A percentile compares a stretch with the other conserved stretches of the same genome.
phyloP scores from a whole-genome alignment of 2,888 invertebrate genomes.

The Latrodectus hesperus region DNA sequence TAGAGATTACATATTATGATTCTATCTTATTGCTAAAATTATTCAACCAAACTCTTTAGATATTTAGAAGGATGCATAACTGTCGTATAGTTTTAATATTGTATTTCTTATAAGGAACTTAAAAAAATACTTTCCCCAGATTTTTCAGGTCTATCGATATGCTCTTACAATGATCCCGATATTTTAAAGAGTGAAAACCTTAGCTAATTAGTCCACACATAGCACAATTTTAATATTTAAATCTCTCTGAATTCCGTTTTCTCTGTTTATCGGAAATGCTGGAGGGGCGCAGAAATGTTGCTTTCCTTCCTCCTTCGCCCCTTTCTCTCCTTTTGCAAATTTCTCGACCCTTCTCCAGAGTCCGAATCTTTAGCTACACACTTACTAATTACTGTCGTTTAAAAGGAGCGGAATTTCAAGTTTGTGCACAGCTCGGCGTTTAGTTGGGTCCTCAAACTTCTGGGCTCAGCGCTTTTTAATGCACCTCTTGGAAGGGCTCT shows the following conservation, averaged over 20 bases:
- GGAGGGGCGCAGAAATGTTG: constrained; percentile 22
- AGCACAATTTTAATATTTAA: constrained; percentile 17
- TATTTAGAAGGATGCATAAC: too few species aligned
- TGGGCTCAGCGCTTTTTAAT: constrained; percentile 67
- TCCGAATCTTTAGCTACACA: constrained; percentile 24
- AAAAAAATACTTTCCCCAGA: too few species aligned
- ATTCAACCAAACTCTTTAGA: too few species aligned
- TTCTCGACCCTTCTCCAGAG: neutral
- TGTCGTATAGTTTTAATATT: too few species aligned
- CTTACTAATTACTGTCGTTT: constrained; percentile 63
- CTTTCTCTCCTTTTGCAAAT: neutral
- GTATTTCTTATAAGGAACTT: too few species aligned
- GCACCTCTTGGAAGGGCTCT: constrained; percentile 38
- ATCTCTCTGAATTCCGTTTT: constrained; percentile 12
- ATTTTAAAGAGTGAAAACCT: neutral
- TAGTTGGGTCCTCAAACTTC: constrained; percentile 45
- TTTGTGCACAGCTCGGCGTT: constrained; percentile 59
- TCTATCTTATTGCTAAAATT: too few species aligned
- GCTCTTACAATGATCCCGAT: too few species aligned
- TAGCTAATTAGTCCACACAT: neutral
- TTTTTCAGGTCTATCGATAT: too few species aligned
- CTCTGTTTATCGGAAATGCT: constrained; percentile 35
- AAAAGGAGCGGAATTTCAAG: constrained; percentile 51
- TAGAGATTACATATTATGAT: too few species aligned
- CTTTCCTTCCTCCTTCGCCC: neutral